phyloP scores from a whole-genome alignment of 1,140 invertebrate genomes.

The Leguminivora glycinivorella region DNA sequence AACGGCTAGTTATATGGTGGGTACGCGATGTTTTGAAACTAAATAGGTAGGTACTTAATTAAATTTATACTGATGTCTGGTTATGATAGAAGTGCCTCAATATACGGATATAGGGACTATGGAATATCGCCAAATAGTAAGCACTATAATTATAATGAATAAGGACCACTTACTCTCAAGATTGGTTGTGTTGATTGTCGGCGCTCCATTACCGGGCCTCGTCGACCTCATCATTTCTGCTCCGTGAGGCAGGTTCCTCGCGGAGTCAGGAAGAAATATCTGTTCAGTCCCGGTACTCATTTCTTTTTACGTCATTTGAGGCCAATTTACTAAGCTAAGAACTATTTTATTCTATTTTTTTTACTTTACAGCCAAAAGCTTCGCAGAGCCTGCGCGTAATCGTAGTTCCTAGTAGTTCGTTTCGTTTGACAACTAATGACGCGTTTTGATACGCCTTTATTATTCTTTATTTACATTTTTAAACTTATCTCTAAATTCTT shows the following conservation, averaged over 20 bases:
- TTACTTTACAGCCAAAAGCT: too few relatives aligned
- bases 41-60: too few relatives aligned
- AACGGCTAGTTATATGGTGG: too few relatives aligned
- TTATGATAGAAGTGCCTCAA: not conserved
- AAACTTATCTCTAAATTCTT: too few relatives aligned
- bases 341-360: too few relatives aligned
- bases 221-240: conserved; percentile 3
- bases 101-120: not conserved
- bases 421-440: not conserved
- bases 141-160: conserved; percentile 9
- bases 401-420: not conserved
- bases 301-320: not conserved
- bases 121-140: not conserved
- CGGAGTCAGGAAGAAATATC: conserved; percentile 42
- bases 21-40: too few relatives aligned
- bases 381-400: too few relatives aligned
- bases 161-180: conserved; percentile 45
- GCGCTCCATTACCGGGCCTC: not conserved
- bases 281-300: conserved; percentile 44
- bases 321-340: not conserved
- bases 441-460: not conserved
- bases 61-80: too few relatives aligned
- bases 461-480: not conserved
- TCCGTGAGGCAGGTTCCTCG: conserved; percentile 20
- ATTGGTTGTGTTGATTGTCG: conserved; percentile 38